Evolutionary conservation across 2,113 vertebrate genomes (phyloP).

Genomic region (Macroglossus sobrinus): DNA sequence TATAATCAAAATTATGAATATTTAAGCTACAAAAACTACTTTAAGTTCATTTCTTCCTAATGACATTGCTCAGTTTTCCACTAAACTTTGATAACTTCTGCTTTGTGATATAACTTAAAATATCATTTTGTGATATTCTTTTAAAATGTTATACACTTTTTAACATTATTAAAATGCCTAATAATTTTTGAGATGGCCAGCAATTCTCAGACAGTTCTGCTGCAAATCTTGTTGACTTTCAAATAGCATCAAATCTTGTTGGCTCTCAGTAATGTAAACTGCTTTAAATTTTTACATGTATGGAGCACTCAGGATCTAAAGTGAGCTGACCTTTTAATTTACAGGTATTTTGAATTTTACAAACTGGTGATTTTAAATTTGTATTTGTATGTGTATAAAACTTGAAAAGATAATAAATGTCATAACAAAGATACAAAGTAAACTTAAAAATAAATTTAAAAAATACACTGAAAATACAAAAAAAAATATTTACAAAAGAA

Average conservation of each 20-base stretch:
- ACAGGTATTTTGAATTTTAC: neutral
- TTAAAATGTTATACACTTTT: neutral
- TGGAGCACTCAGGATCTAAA: neutral
- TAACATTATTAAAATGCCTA: constrained; percentile 3
- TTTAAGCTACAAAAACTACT: constrained; percentile 38
- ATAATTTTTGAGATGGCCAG: neutral
- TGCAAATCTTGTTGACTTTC: neutral
- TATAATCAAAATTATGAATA: constrained; percentile 46
- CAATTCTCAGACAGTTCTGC: neutral
- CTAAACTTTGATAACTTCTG: neutral
- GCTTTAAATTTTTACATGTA: neutral
- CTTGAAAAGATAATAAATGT: neutral
- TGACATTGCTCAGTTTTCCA: neutral
- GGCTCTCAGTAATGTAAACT: neutral
- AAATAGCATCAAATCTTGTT: neutral
- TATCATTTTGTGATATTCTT: neutral
- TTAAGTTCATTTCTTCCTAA: constrained; percentile 38
- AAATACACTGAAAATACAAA: neutral
- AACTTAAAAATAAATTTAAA: neutral
- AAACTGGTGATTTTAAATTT: neutral
- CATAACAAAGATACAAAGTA: neutral
- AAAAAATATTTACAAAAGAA: neutral
- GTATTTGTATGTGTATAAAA: neutral
- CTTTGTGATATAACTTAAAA: neutral
- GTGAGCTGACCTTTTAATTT: neutral